Evolutionary conservation across 2,113 vertebrate genomes (phyloP), one percentile per base, ranked within the genome.

Genomic region (Odocoileus virginianus): DNA sequence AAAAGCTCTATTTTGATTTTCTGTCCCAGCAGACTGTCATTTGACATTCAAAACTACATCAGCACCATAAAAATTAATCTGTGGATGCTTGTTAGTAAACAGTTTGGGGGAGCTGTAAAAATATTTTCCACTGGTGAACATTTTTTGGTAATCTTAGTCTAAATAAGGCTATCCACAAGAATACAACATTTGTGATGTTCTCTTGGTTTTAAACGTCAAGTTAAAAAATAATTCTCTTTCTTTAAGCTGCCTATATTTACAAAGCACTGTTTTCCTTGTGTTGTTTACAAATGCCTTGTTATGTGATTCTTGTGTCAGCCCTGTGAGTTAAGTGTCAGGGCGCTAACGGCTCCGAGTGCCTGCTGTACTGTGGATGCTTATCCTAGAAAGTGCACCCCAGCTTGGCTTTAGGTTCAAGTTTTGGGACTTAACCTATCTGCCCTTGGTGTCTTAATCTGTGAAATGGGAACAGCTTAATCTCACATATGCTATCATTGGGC

Each of bases 151-250:
- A 94, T 83, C 50, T 28, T 92, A 87, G 74, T 83, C 85, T 87
- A 92, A 94, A 74, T 64, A 88, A 88, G 79, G 64, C 33, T 88
- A 54, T 76, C 40, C 16, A 47, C 25, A 89, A 30, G 36, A 90
- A 71, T 87, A 61, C 78, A 92, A 90, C 40, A 87, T 50, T 91
- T 82, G 54, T 30, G n/a, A 83, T 83, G 25, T 78, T 96, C 92
- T 74, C 96, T 91, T 91, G 52, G 43, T 95, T 97, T 90, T 85
- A 96, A 91, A 91, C 40, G 23, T 91, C 52, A 88, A 95, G 10
- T 96, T 91, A 93, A 93, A 97, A 93, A 95, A 93, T 76, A 90
- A 81, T 78, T 36, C 40, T 43, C 71, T 50, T 81, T 50, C n/a
- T 47, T 30, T 25, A 89, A 92, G 13, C 57, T 60, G 50, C 50